Evolutionary conservation across 2,797 vertebrate species (phyloP).

Genomic region (Selene dorsalis): DNA sequence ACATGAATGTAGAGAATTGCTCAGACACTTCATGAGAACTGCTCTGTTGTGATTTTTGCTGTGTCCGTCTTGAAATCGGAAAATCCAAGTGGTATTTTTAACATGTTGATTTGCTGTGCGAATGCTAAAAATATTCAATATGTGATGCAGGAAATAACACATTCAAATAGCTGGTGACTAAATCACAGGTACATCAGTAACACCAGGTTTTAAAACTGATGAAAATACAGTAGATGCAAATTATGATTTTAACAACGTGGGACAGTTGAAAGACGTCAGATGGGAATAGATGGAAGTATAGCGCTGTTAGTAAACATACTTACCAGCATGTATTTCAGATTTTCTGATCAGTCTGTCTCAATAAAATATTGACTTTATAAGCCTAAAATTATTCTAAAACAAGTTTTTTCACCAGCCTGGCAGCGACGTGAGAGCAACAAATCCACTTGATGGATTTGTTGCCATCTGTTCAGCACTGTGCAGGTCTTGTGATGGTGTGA

Average conservation of each 20-base stretch:
- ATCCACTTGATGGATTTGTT: slow-evolving; percentile 1
- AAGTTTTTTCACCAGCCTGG: not conserved
- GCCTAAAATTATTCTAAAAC: not conserved
- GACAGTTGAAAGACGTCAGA: not conserved
- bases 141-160: no score
- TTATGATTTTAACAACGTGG: not conserved
- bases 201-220: not conserved
- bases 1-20: slow-evolving; percentile 46
- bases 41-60: slow-evolving; percentile 40
- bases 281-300: not conserved
- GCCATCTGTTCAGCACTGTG: slow-evolving; percentile 1
- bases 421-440: not conserved
- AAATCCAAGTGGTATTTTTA: slow-evolving; percentile 33
- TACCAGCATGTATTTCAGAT: not conserved
- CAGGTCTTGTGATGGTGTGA: slow-evolving; percentile 10
- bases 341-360: not conserved
- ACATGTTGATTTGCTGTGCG: slow-evolving; percentile 16
- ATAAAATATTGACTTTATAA: not conserved
- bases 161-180: not conserved
- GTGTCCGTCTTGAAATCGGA: slow-evolving; percentile 14
- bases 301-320: not conserved
- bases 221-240: not conserved
- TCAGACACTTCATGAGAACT: slow-evolving; percentile 27
- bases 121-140: not conserved
- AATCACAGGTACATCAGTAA: not conserved